Base-by-base conservation (phyloP, 2,888 invertebrate genomes). In the Petrolisthes manimaculis region DNA sequence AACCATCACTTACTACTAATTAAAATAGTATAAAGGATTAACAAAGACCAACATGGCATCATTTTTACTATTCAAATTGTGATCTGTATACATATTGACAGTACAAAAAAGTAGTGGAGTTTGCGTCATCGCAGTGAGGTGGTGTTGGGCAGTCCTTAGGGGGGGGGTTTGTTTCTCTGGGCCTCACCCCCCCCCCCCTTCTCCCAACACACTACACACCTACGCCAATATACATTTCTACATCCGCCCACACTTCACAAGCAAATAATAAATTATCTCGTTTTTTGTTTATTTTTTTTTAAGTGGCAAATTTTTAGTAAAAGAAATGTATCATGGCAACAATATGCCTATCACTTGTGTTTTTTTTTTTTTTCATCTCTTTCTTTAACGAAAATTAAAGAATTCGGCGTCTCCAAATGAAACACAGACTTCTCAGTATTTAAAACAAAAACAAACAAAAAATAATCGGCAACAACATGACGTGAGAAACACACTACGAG, bases 41-140 rank as follows among this genome's bases (percentile, higher is more conserved):
- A n/a, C 37, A 83, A 77, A 54, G 55, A 74, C 55, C 14, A 67
- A 75, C 78, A 84, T 89, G 89, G 89, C 89, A 84, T 86, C 89
- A 89, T 84, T 86, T 90, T 90, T 89, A 87, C 89, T 89, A 89
- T 90, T 90, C 89, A 90, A 90, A 90, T 90, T 89, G 89, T 90
- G 90, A 89, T 90, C 89, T 86, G 89, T 90, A 89, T 90, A 90
- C 90, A 90, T 90, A 89, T 89, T 89, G 90, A 90, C 90, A 90
- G 90, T 90, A 90, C 90, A 90, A 90, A 90, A 90, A 90, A 81
- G 89, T 90, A 89, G 83, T 89, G 82, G 78, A 78, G 82, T 86
- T 83, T 71, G 86, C 83, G 78, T 83, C 83, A 85, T 86, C 81
- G 75, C 61, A 67, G 78, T 86, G 84, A 84, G 84, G 75, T 37